Evolutionary conservation across 1,140 invertebrate species (phyloP).

Genomic region (Drosophila athabasca): DNA sequence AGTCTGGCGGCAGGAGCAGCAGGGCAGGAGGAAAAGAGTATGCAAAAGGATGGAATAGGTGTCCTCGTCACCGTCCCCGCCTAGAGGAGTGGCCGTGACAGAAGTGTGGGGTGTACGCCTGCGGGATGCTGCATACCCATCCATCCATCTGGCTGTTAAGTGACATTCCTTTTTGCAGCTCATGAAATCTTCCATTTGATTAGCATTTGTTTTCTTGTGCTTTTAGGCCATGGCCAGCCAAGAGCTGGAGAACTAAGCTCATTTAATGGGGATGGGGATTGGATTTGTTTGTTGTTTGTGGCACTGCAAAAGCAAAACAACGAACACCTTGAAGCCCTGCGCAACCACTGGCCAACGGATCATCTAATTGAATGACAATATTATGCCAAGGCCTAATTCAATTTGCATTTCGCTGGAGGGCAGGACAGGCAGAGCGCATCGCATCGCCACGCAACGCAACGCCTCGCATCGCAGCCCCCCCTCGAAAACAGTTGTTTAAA

Average conservation of each 20-base stretch:
- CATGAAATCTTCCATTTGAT: slow-evolving; percentile 46
- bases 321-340: slow-evolving; percentile 27
- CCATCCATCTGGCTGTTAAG: slow-evolving; percentile 9
- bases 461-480: neutral
- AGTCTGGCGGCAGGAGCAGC: slow-evolving; percentile 1
- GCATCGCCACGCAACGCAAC: no score
- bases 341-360: neutral
- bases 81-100: neutral
- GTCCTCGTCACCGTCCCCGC: neutral
- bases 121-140: slow-evolving; percentile 1
- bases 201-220: slow-evolving; percentile 21
- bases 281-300: slow-evolving; percentile 33
- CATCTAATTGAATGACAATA: slow-evolving; percentile 75
- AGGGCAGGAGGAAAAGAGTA: neutral
- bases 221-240: slow-evolving; percentile 7
- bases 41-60: neutral
- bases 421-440: neutral
- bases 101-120: no score
- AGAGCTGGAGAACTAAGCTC: neutral
- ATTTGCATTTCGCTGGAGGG: slow-evolving; percentile 69
- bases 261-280: slow-evolving; percentile 2
- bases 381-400: slow-evolving; percentile 67
- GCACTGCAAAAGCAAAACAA: slow-evolving; percentile 34
- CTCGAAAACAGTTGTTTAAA: slow-evolving; percentile 17
- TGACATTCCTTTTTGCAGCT: slow-evolving; percentile 6